Evolutionary conservation across 2,888 invertebrate genomes (phyloP), one percentile per base, ranked within the genome.

Genomic region (Bimastos eiseni): DNA sequence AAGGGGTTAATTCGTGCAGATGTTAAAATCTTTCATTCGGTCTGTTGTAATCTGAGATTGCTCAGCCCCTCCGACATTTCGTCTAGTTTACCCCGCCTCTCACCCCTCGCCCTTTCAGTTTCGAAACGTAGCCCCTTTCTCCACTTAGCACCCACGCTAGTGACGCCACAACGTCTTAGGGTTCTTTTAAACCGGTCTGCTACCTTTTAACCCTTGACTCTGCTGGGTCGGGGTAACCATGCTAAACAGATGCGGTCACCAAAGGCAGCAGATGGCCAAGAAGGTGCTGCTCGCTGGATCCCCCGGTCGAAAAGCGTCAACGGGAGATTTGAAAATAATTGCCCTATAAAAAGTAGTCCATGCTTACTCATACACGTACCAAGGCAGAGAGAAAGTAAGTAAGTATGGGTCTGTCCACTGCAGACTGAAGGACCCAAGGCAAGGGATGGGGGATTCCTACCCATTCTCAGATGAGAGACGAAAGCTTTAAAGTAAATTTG

Each of bases 141-240:
- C 70, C 70, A 70, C 70, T 70, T 70, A 70, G 70, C 70, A 30
- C 70, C 70, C 30, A 70, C 70, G n/a, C n/a, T n/a, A n/a, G n/a
- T n/a, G n/a, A n/a, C n/a, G n/a, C n/a, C 70, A 70, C 70, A 70
- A 70, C 70, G 70, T 70, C 70, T n/a, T n/a, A n/a, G 70, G 70
- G 70, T n/a, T 70, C n/a, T 70, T n/a, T 70, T 8, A 70, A 70
- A 70, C 55, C 30, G 55, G 55, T 4, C 44, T 24, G 3, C 13
- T 55, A 55, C 55, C 55, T 55, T 55, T 24, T 24, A 55, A 55
- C 55, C 55, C 3, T 55, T 3, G 4, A 24, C 70, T n/a, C 70
- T 70, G 70, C 30, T 30, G 4, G 70, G n/a, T 2, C 70, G 13
- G 70, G 24, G 70, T 70, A 70, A 70, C 30, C 70, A n/a, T 11